These are phyloP conservation scores for Syrphus vitripennis DNA, from an alignment of 2,888 invertebrate species.

Conservation along the genomic window DNA sequence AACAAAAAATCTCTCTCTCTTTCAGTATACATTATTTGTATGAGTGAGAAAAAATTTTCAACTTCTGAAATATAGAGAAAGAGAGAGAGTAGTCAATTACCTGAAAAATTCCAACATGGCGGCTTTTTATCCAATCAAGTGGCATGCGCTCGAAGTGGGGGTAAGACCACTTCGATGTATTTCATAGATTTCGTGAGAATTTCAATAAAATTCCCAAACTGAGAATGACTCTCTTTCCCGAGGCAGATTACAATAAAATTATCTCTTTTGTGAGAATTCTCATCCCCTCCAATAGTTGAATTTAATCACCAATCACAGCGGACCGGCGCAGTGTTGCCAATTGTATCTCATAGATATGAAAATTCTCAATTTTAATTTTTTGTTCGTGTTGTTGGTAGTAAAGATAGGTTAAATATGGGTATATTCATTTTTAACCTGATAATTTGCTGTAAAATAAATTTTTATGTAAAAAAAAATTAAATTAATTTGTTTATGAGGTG, in stretches of 20 bases:
- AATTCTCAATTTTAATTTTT: conserved; percentile 14
- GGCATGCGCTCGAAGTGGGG: conserved; percentile 78
- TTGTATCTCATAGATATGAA: conserved; percentile 9
- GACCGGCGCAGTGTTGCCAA: conserved; percentile 62
- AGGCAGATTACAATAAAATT: not conserved
- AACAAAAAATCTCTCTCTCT: conserved; percentile 18
- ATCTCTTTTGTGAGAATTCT: conserved; percentile 36
- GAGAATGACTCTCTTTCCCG: conserved; percentile 33
- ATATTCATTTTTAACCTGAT: conserved; percentile 35
- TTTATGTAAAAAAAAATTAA: conserved; percentile 12
- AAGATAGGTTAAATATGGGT: too few species aligned
- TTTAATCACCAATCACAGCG: conserved; percentile 53
- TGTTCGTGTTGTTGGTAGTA: not conserved
- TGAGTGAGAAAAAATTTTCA: conserved; percentile 53
- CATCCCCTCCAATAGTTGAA: conserved; percentile 42
- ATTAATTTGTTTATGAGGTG: conserved; percentile 58
- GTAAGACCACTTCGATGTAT: conserved; percentile 6
- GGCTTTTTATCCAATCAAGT: conserved; percentile 80
- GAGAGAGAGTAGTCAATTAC: conserved; percentile 74
- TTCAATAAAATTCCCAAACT: not conserved
- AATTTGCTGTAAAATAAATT: conserved; percentile 53
- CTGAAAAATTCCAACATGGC: conserved; percentile 80
- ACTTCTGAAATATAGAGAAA: conserved; percentile 49
- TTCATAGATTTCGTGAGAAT: conserved; percentile 29
- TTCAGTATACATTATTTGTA: conserved; percentile 11